phyloP scores from a whole-genome alignment of 2,888 invertebrate species.

The Galerucella pusilla region DNA sequence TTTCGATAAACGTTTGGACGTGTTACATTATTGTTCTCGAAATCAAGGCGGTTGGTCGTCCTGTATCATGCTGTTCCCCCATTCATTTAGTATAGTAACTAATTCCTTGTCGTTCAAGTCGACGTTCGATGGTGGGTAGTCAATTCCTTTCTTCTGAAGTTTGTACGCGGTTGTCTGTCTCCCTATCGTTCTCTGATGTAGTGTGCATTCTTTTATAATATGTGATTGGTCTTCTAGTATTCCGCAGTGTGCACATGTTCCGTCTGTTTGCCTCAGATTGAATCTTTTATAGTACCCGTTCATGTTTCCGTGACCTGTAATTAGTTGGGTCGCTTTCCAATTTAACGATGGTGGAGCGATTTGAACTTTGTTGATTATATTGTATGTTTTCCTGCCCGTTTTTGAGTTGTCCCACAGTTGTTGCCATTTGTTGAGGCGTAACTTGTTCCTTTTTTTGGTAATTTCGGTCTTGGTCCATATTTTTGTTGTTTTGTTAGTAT shows the following conservation, averaged over 20 bases:
- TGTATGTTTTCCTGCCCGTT: neutral
- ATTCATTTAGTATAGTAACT: neutral
- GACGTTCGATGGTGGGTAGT: neutral
- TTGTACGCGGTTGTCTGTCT: neutral
- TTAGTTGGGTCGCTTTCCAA: neutral
- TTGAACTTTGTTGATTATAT: neutral
- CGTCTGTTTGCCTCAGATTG: neutral
- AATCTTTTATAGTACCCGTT: neutral
- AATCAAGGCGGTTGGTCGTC: neutral
- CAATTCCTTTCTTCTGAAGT: neutral
- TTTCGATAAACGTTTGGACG: no score
- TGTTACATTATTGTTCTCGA: no score
- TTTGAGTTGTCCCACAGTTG: neutral
- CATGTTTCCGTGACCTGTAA: slow-evolving; percentile 2
- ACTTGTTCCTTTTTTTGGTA: no score
- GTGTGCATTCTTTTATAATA: neutral
- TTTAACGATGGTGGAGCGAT: neutral
- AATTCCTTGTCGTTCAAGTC: neutral
- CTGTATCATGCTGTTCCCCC: neutral
- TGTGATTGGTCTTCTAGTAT: neutral
- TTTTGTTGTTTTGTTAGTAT: no score
- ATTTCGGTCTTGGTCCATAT: no score
- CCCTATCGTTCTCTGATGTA: neutral
- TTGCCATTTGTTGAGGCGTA: neutral
- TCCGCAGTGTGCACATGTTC: neutral